A percentile compares a stretch with the other conserved stretches of the same genome.
Conservation (phyloP, 2,888 invertebrate genomes). For the Lasioglossum pauxillum region DNA sequence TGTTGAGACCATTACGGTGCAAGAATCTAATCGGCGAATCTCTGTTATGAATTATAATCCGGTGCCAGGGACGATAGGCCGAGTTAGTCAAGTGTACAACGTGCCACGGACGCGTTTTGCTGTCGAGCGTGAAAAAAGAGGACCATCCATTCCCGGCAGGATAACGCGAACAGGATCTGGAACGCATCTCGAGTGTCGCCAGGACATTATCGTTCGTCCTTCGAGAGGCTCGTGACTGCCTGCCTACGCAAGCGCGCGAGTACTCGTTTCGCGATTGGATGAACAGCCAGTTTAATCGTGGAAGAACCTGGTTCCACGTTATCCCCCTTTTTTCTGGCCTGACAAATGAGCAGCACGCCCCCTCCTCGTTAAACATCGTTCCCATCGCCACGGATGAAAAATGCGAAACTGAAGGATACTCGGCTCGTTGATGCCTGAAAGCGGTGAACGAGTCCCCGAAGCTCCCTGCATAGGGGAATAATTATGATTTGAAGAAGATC, state of each 20-base stretch:
- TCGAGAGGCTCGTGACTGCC: constrained; percentile 55
- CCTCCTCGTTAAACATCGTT: constrained; percentile 63
- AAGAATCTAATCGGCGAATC: constrained; percentile 60
- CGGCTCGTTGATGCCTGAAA: constrained; percentile 26
- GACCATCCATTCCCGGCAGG: constrained; percentile 51
- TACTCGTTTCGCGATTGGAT: constrained; percentile 48
- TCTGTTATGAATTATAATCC: constrained; percentile 58
- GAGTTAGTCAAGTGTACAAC: constrained; percentile 24
- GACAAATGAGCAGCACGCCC: constrained; percentile 59
- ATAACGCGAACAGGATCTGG: constrained; percentile 69
- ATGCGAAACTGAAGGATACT: constrained; percentile 26
- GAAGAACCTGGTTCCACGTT: constrained; percentile 57
- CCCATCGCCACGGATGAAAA: constrained; percentile 39
- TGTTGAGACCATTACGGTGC: constrained; percentile 19
- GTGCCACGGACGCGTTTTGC: constrained; percentile 49
- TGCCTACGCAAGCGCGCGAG: constrained; percentile 54
- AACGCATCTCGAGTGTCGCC: constrained; percentile 69
- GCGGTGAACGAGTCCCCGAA: constrained; percentile 5
- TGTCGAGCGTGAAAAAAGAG: constrained; percentile 34
- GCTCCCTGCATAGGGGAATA: neutral
- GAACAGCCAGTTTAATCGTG: constrained; percentile 64
- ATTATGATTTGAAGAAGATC: constrained; percentile 1
- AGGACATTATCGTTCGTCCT: constrained; percentile 76
- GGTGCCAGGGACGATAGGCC: constrained; percentile 26
- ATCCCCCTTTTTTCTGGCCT: constrained; percentile 30